Percentiles rank a stretch among this genome's conserved stretches.
Evolutionary conservation across 1,140 invertebrate genomes (phyloP).

Genomic region (Dreissena rostriformis): DNA sequence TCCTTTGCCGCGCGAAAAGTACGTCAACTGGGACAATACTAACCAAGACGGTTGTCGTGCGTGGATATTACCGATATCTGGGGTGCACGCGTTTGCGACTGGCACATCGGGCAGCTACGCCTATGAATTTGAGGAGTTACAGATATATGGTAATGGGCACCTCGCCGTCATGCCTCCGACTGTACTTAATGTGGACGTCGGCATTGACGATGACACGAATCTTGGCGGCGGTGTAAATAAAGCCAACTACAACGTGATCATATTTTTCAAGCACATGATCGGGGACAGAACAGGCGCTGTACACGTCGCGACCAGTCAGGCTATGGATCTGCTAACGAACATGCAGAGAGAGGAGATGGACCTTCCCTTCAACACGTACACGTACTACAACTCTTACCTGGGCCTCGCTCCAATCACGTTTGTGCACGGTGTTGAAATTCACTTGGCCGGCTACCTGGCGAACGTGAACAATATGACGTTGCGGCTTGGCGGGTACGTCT

Average conservation of each 20-base stretch:
- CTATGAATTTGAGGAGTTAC: conserved; percentile 72
- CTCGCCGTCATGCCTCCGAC: conserved; percentile 63
- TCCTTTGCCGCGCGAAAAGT: conserved; percentile 59
- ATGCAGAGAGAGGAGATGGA: conserved; percentile 65
- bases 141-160: conserved; percentile 73
- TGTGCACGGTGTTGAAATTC: conserved; percentile 73
- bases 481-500: conserved; percentile 71
- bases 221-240: conserved; percentile 27
- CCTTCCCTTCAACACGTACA: conserved; percentile 69
- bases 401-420: conserved; percentile 70
- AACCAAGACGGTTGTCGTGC: conserved; percentile 65
- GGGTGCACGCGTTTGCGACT: conserved; percentile 64
- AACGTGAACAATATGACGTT: conserved; percentile 72
- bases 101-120: conserved; percentile 24
- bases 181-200: conserved; percentile 20
- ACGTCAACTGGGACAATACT: conserved; percentile 68
- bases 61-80: conserved; percentile 73
- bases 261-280: conserved; percentile 75
- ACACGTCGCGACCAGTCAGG: conserved; percentile 65
- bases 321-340: conserved; percentile 62
- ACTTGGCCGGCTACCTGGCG: conserved; percentile 68
- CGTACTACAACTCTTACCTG: conserved; percentile 64
- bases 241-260: conserved; percentile 62
- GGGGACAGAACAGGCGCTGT: conserved; percentile 71
- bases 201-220: not conserved